Conservation (phyloP, 2,888 invertebrate genomes). For the Automeris io region DNA sequence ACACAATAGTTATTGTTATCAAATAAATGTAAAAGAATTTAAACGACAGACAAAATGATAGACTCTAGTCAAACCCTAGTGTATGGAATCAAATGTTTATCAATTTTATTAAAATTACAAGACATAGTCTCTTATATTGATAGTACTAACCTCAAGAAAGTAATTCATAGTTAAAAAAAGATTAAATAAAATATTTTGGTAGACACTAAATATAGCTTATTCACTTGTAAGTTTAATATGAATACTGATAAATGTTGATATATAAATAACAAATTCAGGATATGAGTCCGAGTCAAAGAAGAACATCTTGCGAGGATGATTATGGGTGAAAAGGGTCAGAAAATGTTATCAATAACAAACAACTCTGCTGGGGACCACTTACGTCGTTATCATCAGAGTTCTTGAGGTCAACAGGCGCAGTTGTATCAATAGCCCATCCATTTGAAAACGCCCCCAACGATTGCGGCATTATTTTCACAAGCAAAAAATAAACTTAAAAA, state of each 20-base stretch:
- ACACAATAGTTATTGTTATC: no score
- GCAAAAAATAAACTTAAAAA: constrained; percentile 11
- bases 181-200: no score
- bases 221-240: no score
- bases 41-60: no score
- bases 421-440: constrained; percentile 69
- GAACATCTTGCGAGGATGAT: constrained; percentile 1
- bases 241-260: not conserved
- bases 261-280: not conserved
- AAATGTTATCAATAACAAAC: constrained; percentile 52
- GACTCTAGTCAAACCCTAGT: no score
- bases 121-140: no score
- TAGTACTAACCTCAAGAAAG: no score
- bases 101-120: no score
- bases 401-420: constrained; percentile 61
- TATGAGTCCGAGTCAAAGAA: not conserved
- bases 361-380: constrained; percentile 69
- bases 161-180: no score
- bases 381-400: constrained; percentile 58
- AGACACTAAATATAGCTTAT: no score
- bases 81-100: no score
- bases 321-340: constrained; percentile 14
- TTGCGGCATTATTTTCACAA: constrained; percentile 43
- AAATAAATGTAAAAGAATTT: no score
- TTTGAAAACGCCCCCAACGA: constrained; percentile 44